Conservation (phyloP, 2,888 invertebrate genomes). For the Frankliniella fusca region DNA sequence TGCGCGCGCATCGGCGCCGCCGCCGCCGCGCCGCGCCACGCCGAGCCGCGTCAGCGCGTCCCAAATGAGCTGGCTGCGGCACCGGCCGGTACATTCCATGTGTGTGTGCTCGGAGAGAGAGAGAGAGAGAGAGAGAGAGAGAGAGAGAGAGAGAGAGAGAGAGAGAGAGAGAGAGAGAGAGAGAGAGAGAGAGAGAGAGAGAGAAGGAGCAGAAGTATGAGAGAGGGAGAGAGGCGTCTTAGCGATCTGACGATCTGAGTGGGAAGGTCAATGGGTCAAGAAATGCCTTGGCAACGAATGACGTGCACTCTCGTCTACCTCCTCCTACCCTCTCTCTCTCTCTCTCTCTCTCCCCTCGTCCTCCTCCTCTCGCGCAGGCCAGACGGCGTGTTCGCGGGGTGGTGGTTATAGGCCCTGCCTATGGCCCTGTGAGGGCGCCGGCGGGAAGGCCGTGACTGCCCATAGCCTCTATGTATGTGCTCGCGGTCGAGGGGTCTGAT, state of each 20-base stretch:
- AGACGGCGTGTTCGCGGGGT: neutral
- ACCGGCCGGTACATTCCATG: neutral
- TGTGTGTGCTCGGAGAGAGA: neutral
- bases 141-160: neutral
- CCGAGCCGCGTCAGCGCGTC: neutral
- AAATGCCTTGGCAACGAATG: slow-evolving; percentile 10
- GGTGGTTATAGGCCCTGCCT: too few relatives aligned
- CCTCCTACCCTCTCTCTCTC: neutral
- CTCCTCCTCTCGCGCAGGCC: neutral
- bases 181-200: neutral
- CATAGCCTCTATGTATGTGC: too few relatives aligned
- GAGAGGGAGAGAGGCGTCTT: neutral
- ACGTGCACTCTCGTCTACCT: slow-evolving; percentile 16
- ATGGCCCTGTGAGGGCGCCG: too few relatives aligned
- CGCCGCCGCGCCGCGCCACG: too few relatives aligned
- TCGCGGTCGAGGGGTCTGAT: too few relatives aligned
- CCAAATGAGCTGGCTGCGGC: neutral
- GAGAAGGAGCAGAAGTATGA: neutral
- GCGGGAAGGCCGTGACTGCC: too few relatives aligned
- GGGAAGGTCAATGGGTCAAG: slow-evolving; percentile 22
- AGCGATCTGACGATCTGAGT: slow-evolving; percentile 26
- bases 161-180: slow-evolving; percentile 18
- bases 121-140: neutral
- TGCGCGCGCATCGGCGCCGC: neutral
- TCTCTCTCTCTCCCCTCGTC: neutral